Evolutionary conservation across 35 echinoderm and acorn worm genomes (phyloP).

Genomic region (Stichopus chloronotus): DNA sequence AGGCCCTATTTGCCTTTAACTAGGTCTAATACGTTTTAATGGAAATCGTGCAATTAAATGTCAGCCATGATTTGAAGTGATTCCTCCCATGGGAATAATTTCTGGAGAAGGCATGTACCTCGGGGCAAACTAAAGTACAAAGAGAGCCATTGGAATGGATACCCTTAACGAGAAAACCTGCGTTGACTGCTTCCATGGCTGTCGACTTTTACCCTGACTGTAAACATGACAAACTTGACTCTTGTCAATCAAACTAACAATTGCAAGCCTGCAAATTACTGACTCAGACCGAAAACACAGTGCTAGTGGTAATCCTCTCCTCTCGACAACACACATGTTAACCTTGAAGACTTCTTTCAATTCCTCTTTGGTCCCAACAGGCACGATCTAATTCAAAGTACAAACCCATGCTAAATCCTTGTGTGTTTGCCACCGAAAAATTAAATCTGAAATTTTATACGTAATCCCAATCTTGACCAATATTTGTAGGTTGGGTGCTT

Average conservation of each 20-base stretch:
- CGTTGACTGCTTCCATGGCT: no score
- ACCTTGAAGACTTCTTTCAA: slow-evolving; percentile 30
- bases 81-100: no score
- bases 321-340: slow-evolving; percentile 22
- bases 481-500: slow-evolving; percentile 34
- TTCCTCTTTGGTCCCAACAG: slow-evolving; percentile 14
- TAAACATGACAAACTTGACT: no score
- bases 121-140: no score
- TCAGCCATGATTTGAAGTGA: no score
- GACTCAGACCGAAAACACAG: not conserved
- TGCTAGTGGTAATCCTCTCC: not conserved
- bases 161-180: no score
- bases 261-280: slow-evolving; percentile 11
- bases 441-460: slow-evolving; percentile 55
- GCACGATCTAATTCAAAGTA: slow-evolving; percentile 6
- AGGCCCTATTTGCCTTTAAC: no score
- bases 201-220: no score
- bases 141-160: no score
- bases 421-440: slow-evolving; percentile 42
- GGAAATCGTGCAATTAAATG: no score
- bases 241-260: slow-evolving; percentile 46
- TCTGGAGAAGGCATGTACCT: no score
- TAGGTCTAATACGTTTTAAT: no score
- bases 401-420: not conserved
- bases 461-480: slow-evolving; percentile 48